Evolutionary conservation across 1,140 invertebrate genomes (phyloP), one percentile per base, ranked within the genome.

Genomic region (Diorhabda carinulata): DNA sequence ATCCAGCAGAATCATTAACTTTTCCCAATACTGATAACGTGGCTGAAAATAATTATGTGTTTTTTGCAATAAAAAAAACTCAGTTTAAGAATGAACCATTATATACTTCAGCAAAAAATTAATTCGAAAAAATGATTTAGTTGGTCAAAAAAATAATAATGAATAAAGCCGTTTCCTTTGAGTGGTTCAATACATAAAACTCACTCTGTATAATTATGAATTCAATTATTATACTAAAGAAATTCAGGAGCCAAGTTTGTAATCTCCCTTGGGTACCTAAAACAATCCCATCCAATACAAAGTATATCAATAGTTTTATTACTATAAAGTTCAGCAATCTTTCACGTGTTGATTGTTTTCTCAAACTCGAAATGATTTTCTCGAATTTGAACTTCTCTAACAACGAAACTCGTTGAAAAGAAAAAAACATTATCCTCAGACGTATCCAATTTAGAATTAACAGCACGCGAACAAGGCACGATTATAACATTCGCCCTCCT

Each of bases 11-110:
- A 70, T 58, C 70, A 72, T 66, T 68, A 59, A 70, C 67, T 60
- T 63, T 66, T 72, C 70, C 57, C 56, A 42, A 67, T 72, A 70
- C 70, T 57, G 70, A 72, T 70, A 58, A 67, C 10, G 70, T 65
- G 5, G 70, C 6, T 72, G 25, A 0, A 25, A 25, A 25, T 25
- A 25, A 25, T 25, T 25, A 25, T 25, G 25, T 25, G 25, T 25
- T 25, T 25, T 25, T 25, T 25, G 1, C n/a, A n/a, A n/a, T n/a
- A n/a, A n/a, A n/a, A n/a, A n/a, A n/a, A n/a, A n/a, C n/a, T n/a
- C n/a, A n/a, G n/a, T n/a, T n/a, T n/a, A n/a, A n/a, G n/a, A n/a
- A n/a, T 25, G 0, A 25, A 25, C 25, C 2, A 25, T 25, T 25
- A 25, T 1, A 25, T 25, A 25, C 25, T 25, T 25, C 25, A 25